Percentiles rank a stretch among this genome's conserved stretches.
Evolutionary conservation across 2,888 invertebrate species (phyloP).

Genomic region (Nemoura dubitans): DNA sequence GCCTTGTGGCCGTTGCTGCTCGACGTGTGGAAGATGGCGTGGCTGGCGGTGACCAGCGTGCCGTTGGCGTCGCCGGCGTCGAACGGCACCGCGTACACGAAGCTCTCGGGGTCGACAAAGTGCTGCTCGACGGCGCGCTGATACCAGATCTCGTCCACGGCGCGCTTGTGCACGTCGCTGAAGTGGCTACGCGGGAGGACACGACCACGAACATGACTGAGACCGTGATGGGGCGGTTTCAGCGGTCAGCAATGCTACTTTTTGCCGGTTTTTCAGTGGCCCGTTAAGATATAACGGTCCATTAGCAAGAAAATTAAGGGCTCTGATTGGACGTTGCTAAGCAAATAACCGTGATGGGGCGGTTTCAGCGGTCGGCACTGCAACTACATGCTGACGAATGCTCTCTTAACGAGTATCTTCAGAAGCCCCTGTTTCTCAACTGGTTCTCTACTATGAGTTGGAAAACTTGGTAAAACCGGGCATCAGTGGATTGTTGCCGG

Average conservation of each 20-base stretch:
- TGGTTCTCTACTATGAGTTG: too few relatives aligned
- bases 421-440: too few relatives aligned
- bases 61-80: conserved; percentile 60
- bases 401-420: too few relatives aligned
- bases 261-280: too few relatives aligned
- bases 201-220: too few relatives aligned
- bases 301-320: too few relatives aligned
- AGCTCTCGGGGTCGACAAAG: conserved; percentile 76
- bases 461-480: too few relatives aligned
- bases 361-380: neutral
- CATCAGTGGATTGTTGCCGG: too few relatives aligned
- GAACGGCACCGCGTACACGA: conserved; percentile 79
- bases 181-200: conserved; percentile 78
- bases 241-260: too few relatives aligned
- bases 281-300: too few relatives aligned
- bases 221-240: conserved; percentile 39
- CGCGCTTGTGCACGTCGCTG: conserved; percentile 76
- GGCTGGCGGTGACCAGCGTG: conserved; percentile 79
- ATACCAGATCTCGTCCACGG: conserved; percentile 91
- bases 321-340: too few relatives aligned
- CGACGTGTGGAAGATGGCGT: conserved; percentile 74
- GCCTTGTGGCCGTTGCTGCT: conserved; percentile 79
- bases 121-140: conserved; percentile 89
- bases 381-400: too few relatives aligned
- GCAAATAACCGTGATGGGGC: conserved; percentile 44